Conservation (phyloP, 92 coral and sea anemone genomes). For the Blastomussa wellsi region DNA sequence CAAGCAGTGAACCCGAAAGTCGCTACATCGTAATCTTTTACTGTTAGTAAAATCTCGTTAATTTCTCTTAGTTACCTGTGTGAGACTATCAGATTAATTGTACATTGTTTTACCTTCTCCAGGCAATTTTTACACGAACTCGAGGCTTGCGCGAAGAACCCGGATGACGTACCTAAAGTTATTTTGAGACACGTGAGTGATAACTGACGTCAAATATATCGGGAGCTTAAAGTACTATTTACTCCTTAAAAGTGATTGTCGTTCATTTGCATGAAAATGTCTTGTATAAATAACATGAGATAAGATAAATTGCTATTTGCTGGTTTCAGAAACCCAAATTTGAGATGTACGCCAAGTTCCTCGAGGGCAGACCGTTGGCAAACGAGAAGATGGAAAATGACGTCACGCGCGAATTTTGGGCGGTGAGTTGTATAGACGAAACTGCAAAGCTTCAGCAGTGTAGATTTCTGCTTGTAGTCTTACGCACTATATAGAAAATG, state of each 20-base stretch:
- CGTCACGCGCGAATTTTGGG: constrained; percentile 79
- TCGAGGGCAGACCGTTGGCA: constrained; percentile 83
- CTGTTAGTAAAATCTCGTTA: neutral
- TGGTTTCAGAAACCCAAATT: constrained; percentile 76
- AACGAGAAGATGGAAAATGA: constrained; percentile 65
- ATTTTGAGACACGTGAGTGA: constrained; percentile 85
- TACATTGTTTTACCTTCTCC: neutral
- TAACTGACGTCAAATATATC: neutral
- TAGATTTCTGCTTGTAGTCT: neutral
- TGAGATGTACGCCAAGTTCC: constrained; percentile 76
- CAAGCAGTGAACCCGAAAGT: neutral
- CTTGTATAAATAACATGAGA: no score
- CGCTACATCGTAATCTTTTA: neutral
- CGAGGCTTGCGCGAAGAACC: constrained; percentile 84
- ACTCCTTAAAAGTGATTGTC: neutral
- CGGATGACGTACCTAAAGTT: constrained; percentile 80
- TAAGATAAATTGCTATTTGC: neutral
- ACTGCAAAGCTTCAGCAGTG: neutral
- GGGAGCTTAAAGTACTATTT: no score
- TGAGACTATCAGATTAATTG: no score
- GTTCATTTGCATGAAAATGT: neutral
- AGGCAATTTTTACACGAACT: constrained; percentile 86
- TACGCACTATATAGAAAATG: no score
- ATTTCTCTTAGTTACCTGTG: neutral
- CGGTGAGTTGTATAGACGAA: constrained; percentile 51